These are phyloP conservation scores for Drosophila prosaltans DNA, from an alignment of 1,140 invertebrate genomes.

Conservation along the genomic window DNA sequence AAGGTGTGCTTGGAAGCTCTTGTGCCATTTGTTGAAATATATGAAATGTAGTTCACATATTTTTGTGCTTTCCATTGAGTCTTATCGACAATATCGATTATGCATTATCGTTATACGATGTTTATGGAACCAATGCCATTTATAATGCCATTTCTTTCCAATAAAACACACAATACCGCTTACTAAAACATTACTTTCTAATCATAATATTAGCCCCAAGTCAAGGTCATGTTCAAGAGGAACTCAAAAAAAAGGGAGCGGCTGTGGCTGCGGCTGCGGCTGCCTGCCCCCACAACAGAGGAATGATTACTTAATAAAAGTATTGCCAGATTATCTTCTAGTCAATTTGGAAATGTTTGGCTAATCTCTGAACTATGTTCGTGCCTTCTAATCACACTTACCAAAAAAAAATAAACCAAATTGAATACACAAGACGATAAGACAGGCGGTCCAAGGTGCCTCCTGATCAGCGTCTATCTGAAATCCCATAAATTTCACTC, in stretches of 20 bases:
- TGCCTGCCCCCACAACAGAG: background rate
- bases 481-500: slow-evolving; percentile 29
- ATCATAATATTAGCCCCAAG: background rate
- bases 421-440: slow-evolving; percentile 54
- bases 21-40: background rate
- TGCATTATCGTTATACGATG: slow-evolving; percentile 35
- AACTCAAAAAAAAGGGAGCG: background rate
- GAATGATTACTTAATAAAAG: background rate
- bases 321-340: background rate
- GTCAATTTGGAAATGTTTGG: background rate
- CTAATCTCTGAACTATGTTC: background rate
- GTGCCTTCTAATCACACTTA: background rate
- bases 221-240: background rate
- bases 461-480: slow-evolving; percentile 32
- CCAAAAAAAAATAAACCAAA: slow-evolving; percentile 22
- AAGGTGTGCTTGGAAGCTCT: too few species aligned
- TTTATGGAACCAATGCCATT: slow-evolving; percentile 47
- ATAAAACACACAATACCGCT: slow-evolving; percentile 24
- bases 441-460: slow-evolving; percentile 63
- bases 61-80: background rate
- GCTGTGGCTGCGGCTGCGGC: background rate
- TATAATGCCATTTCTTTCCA: slow-evolving; percentile 34
- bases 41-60: background rate
- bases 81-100: slow-evolving; percentile 19
- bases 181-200: background rate